Conservation (phyloP, 2,888 invertebrate species). For the Carabus problematicus region DNA sequence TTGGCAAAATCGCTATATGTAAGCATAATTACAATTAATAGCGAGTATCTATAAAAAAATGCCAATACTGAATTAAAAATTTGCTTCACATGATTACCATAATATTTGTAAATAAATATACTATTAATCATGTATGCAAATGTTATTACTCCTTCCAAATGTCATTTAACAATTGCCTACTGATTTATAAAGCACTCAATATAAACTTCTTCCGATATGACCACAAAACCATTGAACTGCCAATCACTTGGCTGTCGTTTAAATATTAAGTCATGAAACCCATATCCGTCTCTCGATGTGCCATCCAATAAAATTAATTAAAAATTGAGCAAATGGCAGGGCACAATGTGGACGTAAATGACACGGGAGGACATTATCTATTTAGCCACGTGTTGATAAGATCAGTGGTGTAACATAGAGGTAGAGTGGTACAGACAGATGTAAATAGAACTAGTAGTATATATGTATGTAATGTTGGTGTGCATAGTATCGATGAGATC, state of each 20-base stretch:
- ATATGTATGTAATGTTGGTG: neutral
- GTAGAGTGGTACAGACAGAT: neutral
- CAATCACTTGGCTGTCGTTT: slow-evolving; percentile 2
- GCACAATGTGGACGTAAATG: neutral
- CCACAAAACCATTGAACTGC: neutral
- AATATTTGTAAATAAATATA: too few relatives aligned
- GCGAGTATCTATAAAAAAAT: too few relatives aligned
- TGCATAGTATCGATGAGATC: neutral
- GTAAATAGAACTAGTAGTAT: slow-evolving; percentile 3
- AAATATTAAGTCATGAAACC: slow-evolving; percentile 16
- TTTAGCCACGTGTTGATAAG: slow-evolving; percentile 8
- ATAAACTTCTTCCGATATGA: too few relatives aligned
- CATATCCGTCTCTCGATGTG: slow-evolving; percentile 6
- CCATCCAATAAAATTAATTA: slow-evolving; percentile 19
- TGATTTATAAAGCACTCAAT: too few relatives aligned
- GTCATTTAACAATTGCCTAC: too few relatives aligned
- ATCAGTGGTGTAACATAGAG: neutral
- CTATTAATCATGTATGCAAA: too few relatives aligned
- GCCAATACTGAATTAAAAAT: too few relatives aligned
- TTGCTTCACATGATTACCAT: too few relatives aligned
- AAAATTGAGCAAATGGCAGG: slow-evolving; percentile 2
- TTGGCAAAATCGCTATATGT: too few relatives aligned
- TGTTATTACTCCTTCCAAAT: too few relatives aligned
- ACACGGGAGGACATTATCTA: slow-evolving; percentile 3
- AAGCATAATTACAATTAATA: too few relatives aligned